phyloP scores from a whole-genome alignment of 2,888 invertebrate genomes.

The Eledona agricola region DNA sequence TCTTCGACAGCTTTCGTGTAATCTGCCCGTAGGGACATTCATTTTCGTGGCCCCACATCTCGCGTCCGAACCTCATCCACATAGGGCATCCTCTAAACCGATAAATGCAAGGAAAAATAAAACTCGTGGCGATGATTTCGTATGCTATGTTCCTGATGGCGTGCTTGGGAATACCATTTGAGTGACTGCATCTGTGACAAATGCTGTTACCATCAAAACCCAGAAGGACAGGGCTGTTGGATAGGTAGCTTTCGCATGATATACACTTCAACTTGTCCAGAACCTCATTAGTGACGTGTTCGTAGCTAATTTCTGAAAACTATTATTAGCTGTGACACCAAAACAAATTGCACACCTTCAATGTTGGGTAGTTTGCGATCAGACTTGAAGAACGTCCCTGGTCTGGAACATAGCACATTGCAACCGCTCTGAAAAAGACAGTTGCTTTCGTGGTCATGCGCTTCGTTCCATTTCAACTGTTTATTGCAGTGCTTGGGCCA shows the following conservation, averaged over 20 bases:
- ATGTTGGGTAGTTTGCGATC: constrained; percentile 47
- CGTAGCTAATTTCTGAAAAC: constrained; percentile 50
- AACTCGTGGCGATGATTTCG: constrained; percentile 51
- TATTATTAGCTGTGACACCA: constrained; percentile 12
- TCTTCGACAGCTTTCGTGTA: constrained; percentile 26
- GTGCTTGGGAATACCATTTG: constrained; percentile 46
- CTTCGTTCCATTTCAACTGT: constrained; percentile 52
- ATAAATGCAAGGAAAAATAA: constrained; percentile 56
- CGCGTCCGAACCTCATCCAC: constrained; percentile 50
- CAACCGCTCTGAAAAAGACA: constrained; percentile 53
- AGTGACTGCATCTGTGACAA: constrained; percentile 55
- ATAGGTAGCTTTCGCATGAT: constrained; percentile 55
- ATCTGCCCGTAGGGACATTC: constrained; percentile 50
- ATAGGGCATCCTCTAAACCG: constrained; percentile 47
- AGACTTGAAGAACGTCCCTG: constrained; percentile 49
- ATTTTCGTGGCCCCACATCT: constrained; percentile 52
- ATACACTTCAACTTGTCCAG: constrained; percentile 53
- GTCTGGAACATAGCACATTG: constrained; percentile 50
- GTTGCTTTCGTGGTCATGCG: constrained; percentile 53
- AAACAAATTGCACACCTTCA: constrained; percentile 44
- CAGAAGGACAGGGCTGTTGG: constrained; percentile 54
- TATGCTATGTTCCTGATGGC: constrained; percentile 51
- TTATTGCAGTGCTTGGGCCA: constrained; percentile 54
- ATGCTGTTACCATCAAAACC: constrained; percentile 52
- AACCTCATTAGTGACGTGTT: constrained; percentile 51